These are phyloP conservation scores for Megathymus violae DNA, from an alignment of 1,140 invertebrate species.

Conservation along the genomic window DNA sequence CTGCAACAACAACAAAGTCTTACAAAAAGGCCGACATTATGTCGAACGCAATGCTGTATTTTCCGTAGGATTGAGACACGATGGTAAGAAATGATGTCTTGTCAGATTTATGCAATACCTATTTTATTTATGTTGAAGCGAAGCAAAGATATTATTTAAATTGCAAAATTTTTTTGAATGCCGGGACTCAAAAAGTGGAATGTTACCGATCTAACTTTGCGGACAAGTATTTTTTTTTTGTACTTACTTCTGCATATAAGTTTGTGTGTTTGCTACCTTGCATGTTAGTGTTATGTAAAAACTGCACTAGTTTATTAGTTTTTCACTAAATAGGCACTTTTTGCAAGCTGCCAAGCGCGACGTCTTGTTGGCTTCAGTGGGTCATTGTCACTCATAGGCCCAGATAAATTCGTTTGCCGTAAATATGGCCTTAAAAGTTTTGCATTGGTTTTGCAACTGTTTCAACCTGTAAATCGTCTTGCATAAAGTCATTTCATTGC, in stretches of 20 bases:
- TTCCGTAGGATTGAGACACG: slow-evolving; percentile 46
- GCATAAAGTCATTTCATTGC: slow-evolving; percentile 59
- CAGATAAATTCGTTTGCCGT: slow-evolving; percentile 64
- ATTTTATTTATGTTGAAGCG: slow-evolving; percentile 6
- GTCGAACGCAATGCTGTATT: slow-evolving; percentile 48
- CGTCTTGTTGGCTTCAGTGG: slow-evolving; percentile 53
- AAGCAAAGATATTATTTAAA: slow-evolving; percentile 4
- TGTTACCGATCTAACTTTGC: too few species aligned
- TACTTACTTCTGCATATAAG: too few species aligned
- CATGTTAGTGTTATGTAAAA: slow-evolving; percentile 10
- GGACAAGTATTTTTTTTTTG: too few species aligned
- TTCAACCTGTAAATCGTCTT: slow-evolving; percentile 62
- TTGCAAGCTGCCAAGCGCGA: slow-evolving; percentile 46
- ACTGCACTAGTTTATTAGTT: slow-evolving; percentile 26
- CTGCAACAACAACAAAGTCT: slow-evolving; percentile 42
- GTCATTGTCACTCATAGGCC: slow-evolving; percentile 73
- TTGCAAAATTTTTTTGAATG: not conserved
- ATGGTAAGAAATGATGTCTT: slow-evolving; percentile 29
- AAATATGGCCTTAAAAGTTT: slow-evolving; percentile 71
- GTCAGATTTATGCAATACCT: slow-evolving; percentile 16
- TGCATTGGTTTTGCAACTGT: slow-evolving; percentile 64
- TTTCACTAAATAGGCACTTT: slow-evolving; percentile 33
- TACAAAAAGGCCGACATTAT: slow-evolving; percentile 49
- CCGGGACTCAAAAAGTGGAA: too few species aligned
- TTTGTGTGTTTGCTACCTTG: not conserved